These are phyloP conservation scores for Ovibos moschatus DNA, from an alignment of 2,113 vertebrate species.

Conservation along the genomic window DNA sequence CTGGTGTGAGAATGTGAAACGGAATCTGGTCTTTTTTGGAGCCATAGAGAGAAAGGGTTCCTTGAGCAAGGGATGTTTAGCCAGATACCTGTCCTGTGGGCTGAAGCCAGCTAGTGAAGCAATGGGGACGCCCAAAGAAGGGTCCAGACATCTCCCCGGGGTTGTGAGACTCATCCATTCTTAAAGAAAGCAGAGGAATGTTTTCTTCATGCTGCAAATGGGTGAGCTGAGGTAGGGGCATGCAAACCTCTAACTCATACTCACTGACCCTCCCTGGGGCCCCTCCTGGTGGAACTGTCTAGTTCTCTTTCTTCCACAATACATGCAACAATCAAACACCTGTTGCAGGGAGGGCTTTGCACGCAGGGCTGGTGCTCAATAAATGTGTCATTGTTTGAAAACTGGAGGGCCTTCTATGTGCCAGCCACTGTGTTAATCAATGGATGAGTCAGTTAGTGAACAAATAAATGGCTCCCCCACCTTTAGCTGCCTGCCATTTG, in stretches of 20 bases:
- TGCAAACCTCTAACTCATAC: too few species aligned
- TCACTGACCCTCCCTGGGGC: rapidly evolving
- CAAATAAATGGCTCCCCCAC: neutral
- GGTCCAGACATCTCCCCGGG: neutral
- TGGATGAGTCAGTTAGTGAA: neutral
- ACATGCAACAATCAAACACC: neutral
- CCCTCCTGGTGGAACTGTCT: neutral
- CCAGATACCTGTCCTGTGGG: neutral
- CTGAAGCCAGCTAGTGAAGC: neutral
- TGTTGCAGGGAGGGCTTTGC: neutral
- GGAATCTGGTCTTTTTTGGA: neutral
- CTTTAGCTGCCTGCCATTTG: neutral
- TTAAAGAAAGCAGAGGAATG: neutral
- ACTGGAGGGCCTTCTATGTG: neutral
- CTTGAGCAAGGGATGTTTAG: neutral
- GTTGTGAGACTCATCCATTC: neutral
- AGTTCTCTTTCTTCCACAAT: neutral
- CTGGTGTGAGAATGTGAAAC: neutral
- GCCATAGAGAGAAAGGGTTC: neutral
- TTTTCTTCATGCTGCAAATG: neutral
- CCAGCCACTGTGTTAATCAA: neutral
- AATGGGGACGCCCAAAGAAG: neutral
- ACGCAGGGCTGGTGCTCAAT: neutral
- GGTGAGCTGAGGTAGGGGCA: neutral
- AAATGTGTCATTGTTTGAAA: constrained; percentile 52